Conservation (phyloP, 2,888 invertebrate genomes). For the Elegia similella region DNA sequence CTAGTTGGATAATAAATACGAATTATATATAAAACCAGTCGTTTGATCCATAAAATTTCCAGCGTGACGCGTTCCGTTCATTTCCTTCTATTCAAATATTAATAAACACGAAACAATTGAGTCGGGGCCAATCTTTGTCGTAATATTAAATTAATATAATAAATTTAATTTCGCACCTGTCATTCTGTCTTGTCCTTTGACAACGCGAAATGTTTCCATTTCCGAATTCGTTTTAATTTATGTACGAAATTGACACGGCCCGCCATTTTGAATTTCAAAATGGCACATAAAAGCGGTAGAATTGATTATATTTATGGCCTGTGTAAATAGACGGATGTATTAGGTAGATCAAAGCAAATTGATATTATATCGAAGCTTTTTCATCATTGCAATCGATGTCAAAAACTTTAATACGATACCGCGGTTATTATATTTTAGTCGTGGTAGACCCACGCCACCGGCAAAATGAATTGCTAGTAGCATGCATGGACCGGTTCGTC, state of each 20-base stretch:
- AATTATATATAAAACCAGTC: too few relatives aligned
- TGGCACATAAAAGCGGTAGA: conserved; percentile 24
- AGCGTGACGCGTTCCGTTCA: background rate
- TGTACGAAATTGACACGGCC: conserved; percentile 32
- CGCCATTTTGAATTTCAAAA: conserved; percentile 30
- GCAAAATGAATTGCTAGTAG: too few relatives aligned
- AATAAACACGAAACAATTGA: conserved; percentile 24
- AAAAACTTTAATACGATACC: too few relatives aligned
- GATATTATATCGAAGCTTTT: background rate
- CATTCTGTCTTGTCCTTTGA: conserved; percentile 46
- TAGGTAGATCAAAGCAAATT: background rate
- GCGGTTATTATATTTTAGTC: too few relatives aligned
- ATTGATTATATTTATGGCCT: background rate
- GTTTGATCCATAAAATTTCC: background rate
- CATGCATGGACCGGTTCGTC: too few relatives aligned
- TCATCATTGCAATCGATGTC: too few relatives aligned
- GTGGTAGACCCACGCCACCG: too few relatives aligned
- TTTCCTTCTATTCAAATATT: conserved; percentile 22
- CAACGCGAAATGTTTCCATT: conserved; percentile 49
- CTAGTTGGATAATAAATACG: too few relatives aligned
- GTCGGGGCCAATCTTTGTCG: conserved; percentile 15
- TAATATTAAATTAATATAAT: conserved; percentile 24
- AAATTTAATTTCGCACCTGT: conserved; percentile 47
- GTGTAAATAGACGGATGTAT: background rate
- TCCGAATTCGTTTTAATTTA: conserved; percentile 47